Percentiles rank a stretch among this genome's conserved stretches.
phyloP scores from a whole-genome alignment of 2,113 vertebrate species.

The Enhydra lutris region DNA sequence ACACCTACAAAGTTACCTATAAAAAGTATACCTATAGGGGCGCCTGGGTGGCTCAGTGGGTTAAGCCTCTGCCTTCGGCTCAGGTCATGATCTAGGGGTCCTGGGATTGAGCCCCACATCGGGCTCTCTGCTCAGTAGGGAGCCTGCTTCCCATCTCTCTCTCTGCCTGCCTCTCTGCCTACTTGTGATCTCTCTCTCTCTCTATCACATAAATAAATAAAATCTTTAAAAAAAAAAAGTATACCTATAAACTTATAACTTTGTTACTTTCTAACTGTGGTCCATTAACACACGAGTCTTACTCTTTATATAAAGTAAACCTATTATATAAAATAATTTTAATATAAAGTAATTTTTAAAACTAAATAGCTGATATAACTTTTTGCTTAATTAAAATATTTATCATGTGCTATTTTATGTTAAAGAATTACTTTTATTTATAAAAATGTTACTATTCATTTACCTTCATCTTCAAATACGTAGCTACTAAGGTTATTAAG shows the following conservation, averaged over 20 bases:
- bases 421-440: not conserved
- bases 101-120: too few relatives aligned
- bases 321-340: not conserved
- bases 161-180: too few relatives aligned
- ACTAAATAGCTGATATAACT: not conserved
- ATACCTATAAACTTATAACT: not conserved
- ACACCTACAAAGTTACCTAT: not conserved
- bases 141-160: too few relatives aligned
- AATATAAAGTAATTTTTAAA: not conserved
- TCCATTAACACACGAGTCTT: not conserved
- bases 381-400: constrained; percentile 20
- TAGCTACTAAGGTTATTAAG: not conserved
- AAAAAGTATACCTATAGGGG: not conserved
- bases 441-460: not conserved
- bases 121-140: too few relatives aligned
- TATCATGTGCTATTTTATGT: not conserved
- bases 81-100: too few relatives aligned
- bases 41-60: too few relatives aligned
- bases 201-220: too few relatives aligned
- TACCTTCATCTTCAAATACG: not conserved
- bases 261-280: not conserved
- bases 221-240: not conserved
- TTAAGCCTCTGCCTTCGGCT: too few relatives aligned
- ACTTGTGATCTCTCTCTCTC: too few relatives aligned
- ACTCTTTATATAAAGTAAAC: not conserved